Evolutionary conservation across 2,113 vertebrate species (phyloP).

Genomic region (Cryptotis parvus): DNA sequence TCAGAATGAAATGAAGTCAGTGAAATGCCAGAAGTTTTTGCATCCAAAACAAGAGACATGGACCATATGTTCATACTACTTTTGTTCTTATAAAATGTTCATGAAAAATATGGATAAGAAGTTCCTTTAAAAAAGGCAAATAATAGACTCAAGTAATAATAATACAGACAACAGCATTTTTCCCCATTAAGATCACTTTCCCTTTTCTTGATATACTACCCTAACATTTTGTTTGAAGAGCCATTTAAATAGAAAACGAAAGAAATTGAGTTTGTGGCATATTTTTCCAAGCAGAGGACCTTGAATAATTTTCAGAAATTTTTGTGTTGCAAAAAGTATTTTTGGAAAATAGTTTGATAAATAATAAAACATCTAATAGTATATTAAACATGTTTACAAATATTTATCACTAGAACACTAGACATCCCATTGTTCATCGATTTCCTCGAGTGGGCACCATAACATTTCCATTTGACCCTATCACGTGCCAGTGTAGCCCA

Average conservation of each 20-base stretch:
- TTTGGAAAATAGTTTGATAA: neutral
- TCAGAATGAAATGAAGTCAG: constrained; percentile 90
- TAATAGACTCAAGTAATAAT: constrained; percentile 81
- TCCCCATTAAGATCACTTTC: constrained; percentile 57
- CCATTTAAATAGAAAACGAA: neutral
- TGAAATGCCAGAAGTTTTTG: constrained; percentile 90
- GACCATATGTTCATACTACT: constrained; percentile 91
- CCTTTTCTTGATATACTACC: constrained; percentile 67
- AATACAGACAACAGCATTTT: constrained; percentile 79
- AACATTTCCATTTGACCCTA: no score
- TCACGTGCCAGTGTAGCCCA: no score
- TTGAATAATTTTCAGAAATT: neutral
- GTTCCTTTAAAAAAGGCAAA: constrained; percentile 71
- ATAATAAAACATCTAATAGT: neutral
- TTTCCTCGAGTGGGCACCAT: no score
- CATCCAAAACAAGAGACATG: constrained; percentile 89
- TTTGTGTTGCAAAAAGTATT: no score
- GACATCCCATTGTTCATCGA: no score
- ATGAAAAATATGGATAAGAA: constrained; percentile 84
- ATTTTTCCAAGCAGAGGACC: neutral
- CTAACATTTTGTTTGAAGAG: constrained; percentile 30
- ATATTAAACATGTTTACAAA: neutral
- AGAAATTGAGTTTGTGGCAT: neutral
- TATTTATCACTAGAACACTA: no score
- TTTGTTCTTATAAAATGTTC: constrained; percentile 90